Conservation (phyloP, 2,113 vertebrate species). For the Hassar affinis region DNA sequence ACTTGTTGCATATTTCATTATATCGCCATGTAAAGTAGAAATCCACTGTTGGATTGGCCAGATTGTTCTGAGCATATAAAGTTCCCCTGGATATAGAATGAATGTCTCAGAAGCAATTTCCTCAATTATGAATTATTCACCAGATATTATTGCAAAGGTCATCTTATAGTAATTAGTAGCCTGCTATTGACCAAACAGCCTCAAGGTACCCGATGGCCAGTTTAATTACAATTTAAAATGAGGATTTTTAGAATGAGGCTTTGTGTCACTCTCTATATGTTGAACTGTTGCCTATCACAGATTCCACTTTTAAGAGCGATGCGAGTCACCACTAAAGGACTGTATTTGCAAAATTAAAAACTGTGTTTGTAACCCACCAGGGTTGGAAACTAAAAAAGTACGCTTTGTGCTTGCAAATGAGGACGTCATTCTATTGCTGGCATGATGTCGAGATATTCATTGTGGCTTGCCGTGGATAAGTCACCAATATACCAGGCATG, state of each 20-base stretch:
- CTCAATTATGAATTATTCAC: slow-evolving; percentile 81
- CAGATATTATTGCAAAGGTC: slow-evolving; percentile 83
- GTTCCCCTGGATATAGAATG: slow-evolving; percentile 66
- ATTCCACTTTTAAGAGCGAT: slow-evolving; percentile 63
- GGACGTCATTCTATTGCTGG: slow-evolving; percentile 25
- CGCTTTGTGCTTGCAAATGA: slow-evolving; percentile 50
- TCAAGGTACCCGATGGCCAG: slow-evolving; percentile 79
- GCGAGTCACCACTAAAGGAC: slow-evolving; percentile 54
- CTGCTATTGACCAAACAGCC: slow-evolving; percentile 83
- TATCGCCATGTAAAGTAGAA: slow-evolving; percentile 5
- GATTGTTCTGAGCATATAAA: slow-evolving; percentile 59
- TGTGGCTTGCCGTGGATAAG: neutral
- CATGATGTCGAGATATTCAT: slow-evolving; percentile 19
- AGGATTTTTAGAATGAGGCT: too few relatives aligned
- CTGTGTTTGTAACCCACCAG: slow-evolving; percentile 23
- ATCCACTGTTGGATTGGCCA: slow-evolving; percentile 47
- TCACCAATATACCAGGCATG: neutral
- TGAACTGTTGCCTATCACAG: slow-evolving; percentile 66
- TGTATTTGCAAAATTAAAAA: slow-evolving; percentile 52
- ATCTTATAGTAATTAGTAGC: slow-evolving; percentile 82
- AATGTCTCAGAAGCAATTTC: slow-evolving; percentile 73
- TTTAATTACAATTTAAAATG: slow-evolving; percentile 85
- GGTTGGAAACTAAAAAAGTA: slow-evolving; percentile 39
- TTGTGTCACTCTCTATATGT: slow-evolving; percentile 80
- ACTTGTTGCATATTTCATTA: slow-evolving; percentile 25